Conservation (phyloP, 2,797 vertebrate genomes). For the Erpetoichthys calabaricus region DNA sequence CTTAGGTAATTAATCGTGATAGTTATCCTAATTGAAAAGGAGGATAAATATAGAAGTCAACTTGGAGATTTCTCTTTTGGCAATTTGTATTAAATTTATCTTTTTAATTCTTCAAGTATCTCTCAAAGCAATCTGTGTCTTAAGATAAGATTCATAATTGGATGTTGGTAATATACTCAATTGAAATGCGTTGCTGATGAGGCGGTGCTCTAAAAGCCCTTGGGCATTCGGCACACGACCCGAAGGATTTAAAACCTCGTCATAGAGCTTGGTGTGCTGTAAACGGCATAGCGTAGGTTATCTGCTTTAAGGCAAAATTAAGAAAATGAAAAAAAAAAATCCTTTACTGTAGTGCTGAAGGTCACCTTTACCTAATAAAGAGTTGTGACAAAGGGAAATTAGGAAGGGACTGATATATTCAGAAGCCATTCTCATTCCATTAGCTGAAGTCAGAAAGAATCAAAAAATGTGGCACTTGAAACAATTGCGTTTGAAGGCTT, state of each 20-base stretch:
- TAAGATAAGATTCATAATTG: conserved; percentile 14
- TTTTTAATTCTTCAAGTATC: background rate
- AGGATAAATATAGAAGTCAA: conserved; percentile 7
- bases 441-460: conserved; percentile 46
- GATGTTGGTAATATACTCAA: conserved; percentile 17
- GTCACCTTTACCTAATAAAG: conserved; percentile 42
- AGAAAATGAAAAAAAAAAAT: conserved; percentile 33
- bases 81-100: conserved; percentile 2
- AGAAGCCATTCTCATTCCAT: conserved; percentile 46
- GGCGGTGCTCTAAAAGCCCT: conserved; percentile 8
- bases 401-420: conserved; percentile 35
- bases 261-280: conserved; percentile 9
- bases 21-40: conserved; percentile 7
- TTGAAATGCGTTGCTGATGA: conserved; percentile 12
- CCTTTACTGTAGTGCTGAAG: conserved; percentile 32
- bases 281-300: conserved; percentile 22
- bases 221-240: conserved; percentile 10
- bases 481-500: conserved; percentile 29
- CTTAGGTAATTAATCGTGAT: conserved; percentile 6
- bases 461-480: conserved; percentile 33
- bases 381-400: conserved; percentile 35
- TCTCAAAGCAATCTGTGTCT: conserved; percentile 6
- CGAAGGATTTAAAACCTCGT: conserved; percentile 23
- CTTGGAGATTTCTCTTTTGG: conserved; percentile 7
- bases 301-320: conserved; percentile 31